Conservation (phyloP, 2,888 invertebrate genomes). For the Zootermopsis nevadensis region DNA sequence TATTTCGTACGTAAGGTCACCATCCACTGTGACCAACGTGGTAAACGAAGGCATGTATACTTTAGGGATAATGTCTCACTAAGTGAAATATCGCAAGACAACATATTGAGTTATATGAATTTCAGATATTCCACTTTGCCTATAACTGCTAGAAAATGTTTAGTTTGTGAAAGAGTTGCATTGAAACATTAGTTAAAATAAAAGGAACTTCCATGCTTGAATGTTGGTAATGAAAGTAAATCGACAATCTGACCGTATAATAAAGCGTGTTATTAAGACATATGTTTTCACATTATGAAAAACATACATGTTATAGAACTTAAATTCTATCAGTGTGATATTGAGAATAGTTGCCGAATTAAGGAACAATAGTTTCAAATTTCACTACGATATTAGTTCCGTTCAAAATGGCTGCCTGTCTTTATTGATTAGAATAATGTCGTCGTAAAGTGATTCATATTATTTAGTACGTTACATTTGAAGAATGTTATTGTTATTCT, state of each 20-base stretch:
- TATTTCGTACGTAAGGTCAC: too few species aligned
- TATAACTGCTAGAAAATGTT: too few species aligned
- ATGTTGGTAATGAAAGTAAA: not conserved
- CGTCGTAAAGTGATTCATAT: constrained; percentile 23
- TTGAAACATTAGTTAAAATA: too few species aligned
- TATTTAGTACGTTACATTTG: constrained; percentile 10
- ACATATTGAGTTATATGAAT: not conserved
- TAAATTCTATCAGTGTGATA: too few species aligned
- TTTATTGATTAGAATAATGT: constrained; percentile 47
- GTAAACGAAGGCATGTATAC: too few species aligned
- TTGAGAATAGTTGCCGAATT: not conserved
- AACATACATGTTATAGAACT: too few species aligned
- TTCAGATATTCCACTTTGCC: too few species aligned
- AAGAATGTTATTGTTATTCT: constrained; percentile 47
- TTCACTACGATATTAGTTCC: not conserved
- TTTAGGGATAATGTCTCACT: too few species aligned
- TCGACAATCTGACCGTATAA: not conserved
- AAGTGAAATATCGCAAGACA: too few species aligned
- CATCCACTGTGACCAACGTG: constrained; percentile 57
- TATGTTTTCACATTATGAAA: not conserved
- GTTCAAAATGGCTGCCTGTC: constrained; percentile 49
- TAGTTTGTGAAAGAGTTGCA: not conserved
- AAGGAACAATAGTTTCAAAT: not conserved
- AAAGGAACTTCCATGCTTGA: not conserved
- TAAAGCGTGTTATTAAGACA: not conserved